Evolutionary conservation across 2,797 vertebrate genomes (phyloP), one percentile per base, ranked within the genome.

Genomic region (Fistularia tabacaria): DNA sequence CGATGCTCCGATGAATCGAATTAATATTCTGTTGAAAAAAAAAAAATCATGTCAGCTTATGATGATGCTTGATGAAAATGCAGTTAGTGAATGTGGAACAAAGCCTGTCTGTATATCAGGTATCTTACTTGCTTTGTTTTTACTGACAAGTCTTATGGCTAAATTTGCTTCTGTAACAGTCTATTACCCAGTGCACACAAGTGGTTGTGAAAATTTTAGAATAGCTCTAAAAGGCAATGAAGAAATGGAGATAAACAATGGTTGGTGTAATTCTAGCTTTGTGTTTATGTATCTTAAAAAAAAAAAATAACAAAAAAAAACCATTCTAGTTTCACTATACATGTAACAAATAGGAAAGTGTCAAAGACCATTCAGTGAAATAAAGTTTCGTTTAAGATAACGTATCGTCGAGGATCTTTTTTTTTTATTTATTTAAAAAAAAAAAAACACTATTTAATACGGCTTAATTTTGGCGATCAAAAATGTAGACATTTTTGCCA

Each of bases 101-200:
- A 91, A 94, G 93, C 93, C 94, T 95, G 93, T 95, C 92, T 96
- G 94, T 97, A 92, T 95, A 94, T 95, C 94, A 93, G 92, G 92
- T 94, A 94, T 94, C 92, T 25, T 95, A 92, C 81, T 90, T 94
- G 88, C 92, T 94, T 93, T 93, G 92, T 94, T 95, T 96, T 93
- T 93, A 94, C 93, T 95, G 92, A 94, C 92, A 94, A 94, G 94
- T 95, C 93, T 94, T 95, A 94, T 93, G 94, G 94, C 93, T 94
- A 92, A 93, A 91, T 92, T 93, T 93, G 94, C 94, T 96, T 96
- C 92, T 94, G 94, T 96, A 94, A 93, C 89, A 92, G 93, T 95
- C 93, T 93, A 93, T 94, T 93, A 93, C 94, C 93, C 94, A 95
- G 95, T 93, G 92, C 93, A 94, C 93, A 93, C 93, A 92, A 66